Conservation (phyloP, 2,797 vertebrate species). For the Pseudocheirus occidentalis region DNA sequence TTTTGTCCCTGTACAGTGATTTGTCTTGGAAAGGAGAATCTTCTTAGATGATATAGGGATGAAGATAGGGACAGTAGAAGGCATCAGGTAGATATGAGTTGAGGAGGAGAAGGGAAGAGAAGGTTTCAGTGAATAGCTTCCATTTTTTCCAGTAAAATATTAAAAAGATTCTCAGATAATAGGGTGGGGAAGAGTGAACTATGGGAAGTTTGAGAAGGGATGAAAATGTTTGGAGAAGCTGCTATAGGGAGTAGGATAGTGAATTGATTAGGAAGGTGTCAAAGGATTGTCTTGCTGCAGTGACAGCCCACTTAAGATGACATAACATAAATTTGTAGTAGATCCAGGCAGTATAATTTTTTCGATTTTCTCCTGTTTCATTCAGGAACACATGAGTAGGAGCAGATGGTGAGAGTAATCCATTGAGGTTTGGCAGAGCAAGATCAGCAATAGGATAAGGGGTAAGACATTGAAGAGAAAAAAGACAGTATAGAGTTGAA, state of each 20-base stretch:
- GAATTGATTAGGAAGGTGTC: background rate
- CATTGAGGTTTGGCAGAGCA: background rate
- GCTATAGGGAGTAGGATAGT: background rate
- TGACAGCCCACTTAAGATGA: background rate
- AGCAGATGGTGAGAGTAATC: background rate
- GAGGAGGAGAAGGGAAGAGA: background rate
- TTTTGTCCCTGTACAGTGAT: background rate
- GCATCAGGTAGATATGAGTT: background rate
- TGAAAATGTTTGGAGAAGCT: background rate
- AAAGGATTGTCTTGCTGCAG: background rate
- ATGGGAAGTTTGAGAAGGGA: background rate
- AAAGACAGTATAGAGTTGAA: background rate
- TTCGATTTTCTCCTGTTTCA: background rate
- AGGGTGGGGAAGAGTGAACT: background rate
- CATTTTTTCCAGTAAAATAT: background rate
- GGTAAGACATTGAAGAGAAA: background rate
- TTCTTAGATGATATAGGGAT: background rate
- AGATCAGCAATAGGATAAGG: background rate
- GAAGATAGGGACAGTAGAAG: background rate
- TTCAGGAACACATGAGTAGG: background rate
- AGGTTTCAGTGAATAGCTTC: background rate
- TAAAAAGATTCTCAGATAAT: background rate
- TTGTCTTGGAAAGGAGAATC: background rate
- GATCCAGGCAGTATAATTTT: background rate
- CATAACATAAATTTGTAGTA: background rate